Evolutionary conservation across 2,797 vertebrate genomes (phyloP).

Genomic region (Rhinophrynus dorsalis): DNA sequence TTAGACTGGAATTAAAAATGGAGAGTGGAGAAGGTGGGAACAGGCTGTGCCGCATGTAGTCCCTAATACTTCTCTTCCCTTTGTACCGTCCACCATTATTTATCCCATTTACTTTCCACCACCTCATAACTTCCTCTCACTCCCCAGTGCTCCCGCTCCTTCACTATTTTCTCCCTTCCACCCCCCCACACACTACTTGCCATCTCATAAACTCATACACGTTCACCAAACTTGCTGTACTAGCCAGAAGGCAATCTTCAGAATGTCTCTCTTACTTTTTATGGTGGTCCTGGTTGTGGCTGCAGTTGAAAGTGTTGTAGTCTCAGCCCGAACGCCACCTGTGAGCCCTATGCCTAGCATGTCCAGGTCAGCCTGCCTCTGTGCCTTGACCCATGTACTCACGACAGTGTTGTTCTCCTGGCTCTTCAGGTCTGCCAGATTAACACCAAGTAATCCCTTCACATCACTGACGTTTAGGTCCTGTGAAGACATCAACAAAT

Average conservation of each 20-base stretch:
- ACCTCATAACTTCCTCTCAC: too few relatives aligned
- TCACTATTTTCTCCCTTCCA: too few relatives aligned
- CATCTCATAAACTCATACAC: too few relatives aligned
- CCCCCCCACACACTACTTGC: too few relatives aligned
- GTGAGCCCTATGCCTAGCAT: conserved; percentile 48
- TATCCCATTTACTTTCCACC: too few relatives aligned
- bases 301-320: background rate
- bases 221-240: background rate
- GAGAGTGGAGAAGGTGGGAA: too few relatives aligned
- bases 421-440: conserved; percentile 26
- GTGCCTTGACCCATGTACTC: conserved; percentile 53
- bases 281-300: background rate
- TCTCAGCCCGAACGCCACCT: conserved; percentile 48
- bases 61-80: too few relatives aligned
- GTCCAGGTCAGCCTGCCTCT: conserved; percentile 58
- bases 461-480: conserved; percentile 53
- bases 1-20: too few relatives aligned
- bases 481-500: conserved; percentile 47
- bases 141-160: too few relatives aligned
- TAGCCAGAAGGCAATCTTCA: background rate
- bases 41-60: too few relatives aligned
- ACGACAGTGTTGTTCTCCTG: conserved; percentile 28
- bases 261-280: background rate
- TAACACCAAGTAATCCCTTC: conserved; percentile 55
- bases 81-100: too few relatives aligned